phyloP scores from a whole-genome alignment of 2,113 vertebrate genomes.

The Scortum barcoo region DNA sequence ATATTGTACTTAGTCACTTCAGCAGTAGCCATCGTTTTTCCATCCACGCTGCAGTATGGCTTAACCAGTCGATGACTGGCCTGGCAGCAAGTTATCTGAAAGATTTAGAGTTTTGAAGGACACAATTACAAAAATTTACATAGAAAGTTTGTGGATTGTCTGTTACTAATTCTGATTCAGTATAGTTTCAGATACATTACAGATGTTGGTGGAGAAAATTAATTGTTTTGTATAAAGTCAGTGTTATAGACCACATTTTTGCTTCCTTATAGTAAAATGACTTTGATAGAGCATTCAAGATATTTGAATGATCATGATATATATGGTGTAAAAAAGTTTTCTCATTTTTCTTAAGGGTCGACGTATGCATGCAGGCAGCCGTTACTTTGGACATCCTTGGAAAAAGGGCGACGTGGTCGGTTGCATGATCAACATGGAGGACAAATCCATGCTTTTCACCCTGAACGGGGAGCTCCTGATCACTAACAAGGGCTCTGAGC shows the following conservation, averaged over 20 bases:
- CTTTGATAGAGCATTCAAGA: neutral
- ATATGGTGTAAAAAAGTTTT: neutral
- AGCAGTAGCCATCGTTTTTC: neutral
- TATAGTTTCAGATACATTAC: neutral
- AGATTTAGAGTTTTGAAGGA: neutral
- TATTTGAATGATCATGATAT: neutral
- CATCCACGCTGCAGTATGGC: neutral
- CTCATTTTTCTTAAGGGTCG: constrained; percentile 86
- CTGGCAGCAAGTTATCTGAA: neutral
- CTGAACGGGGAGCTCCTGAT: constrained; percentile 96
- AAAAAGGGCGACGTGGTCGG: constrained; percentile 96
- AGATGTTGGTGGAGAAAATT: neutral
- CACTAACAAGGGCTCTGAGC: constrained; percentile 96
- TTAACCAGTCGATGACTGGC: neutral
- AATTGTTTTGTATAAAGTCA: neutral
- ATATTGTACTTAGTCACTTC: neutral
- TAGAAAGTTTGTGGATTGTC: too few relatives aligned
- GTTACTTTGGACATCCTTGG: constrained; percentile 95
- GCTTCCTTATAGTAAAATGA: neutral
- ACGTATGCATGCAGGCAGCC: constrained; percentile 93
- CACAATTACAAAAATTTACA: neutral
- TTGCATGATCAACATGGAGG: constrained; percentile 98
- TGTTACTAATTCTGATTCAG: neutral
- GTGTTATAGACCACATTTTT: too few relatives aligned
- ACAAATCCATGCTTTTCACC: constrained; percentile 99